These are phyloP conservation scores for Schizotus pectinicornis DNA, from an alignment of 2,888 invertebrate species.

Conservation along the genomic window DNA sequence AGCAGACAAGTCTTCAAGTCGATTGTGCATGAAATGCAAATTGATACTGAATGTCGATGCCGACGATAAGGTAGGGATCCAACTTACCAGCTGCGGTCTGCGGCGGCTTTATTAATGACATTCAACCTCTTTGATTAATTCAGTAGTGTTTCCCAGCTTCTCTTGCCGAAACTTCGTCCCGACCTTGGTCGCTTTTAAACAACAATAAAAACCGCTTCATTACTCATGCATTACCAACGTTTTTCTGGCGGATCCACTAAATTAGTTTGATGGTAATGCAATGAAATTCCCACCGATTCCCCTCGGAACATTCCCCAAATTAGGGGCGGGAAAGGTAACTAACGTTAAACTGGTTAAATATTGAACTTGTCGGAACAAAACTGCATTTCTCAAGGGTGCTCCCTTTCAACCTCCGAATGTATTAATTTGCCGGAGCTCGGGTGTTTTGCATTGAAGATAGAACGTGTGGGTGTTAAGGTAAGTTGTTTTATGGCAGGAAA, in stretches of 20 bases:
- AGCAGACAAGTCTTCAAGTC: constrained; percentile 23
- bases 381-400: not conserved
- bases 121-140: constrained; percentile 34
- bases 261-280: not conserved
- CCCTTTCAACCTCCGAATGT: not conserved
- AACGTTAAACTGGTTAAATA: constrained; percentile 11
- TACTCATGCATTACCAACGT: not conserved
- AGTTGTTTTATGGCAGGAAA: not conserved
- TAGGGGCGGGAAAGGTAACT: not conserved
- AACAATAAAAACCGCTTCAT: not conserved
- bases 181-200: not conserved
- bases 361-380: constrained; percentile 4
- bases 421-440: not conserved
- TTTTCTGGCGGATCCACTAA: not conserved
- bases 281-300: not conserved
- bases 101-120: constrained; percentile 41
- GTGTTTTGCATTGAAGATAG: not conserved
- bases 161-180: constrained; percentile 9
- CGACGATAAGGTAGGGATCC: constrained; percentile 32
- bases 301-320: not conserved
- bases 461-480: not conserved
- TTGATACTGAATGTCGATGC: constrained; percentile 42
- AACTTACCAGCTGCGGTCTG: constrained; percentile 38
- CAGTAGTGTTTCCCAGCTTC: constrained; percentile 23
- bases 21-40: constrained; percentile 44